Evolutionary conservation across 2,888 invertebrate genomes (phyloP).

Genomic region (Tuta absoluta): DNA sequence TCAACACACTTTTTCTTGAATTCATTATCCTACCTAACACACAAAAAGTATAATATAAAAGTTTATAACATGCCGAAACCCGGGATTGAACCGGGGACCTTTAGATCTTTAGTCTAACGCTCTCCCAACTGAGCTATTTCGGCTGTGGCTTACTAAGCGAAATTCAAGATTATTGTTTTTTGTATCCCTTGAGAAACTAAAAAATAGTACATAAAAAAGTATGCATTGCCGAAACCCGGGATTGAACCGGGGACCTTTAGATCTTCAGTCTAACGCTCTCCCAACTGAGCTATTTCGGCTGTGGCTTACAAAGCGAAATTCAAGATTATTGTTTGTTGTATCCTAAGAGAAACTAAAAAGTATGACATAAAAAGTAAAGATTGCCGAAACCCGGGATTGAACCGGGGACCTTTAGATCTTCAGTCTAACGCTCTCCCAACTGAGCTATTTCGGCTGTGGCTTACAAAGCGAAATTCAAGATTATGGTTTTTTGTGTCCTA

Average conservation of each 20-base stretch:
- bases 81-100: conserved; percentile 62
- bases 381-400: conserved; percentile 55
- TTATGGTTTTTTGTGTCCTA: background rate
- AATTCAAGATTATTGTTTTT: conserved; percentile 36
- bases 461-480: background rate
- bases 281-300: conserved; percentile 73
- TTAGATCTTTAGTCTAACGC: conserved; percentile 63
- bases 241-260: conserved; percentile 62
- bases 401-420: conserved; percentile 53
- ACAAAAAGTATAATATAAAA: conserved; percentile 33
- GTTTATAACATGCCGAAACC: conserved; percentile 48
- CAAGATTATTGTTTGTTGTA: too few relatives aligned
- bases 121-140: conserved; percentile 73
- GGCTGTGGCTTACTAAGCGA: conserved; percentile 42
- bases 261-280: conserved; percentile 65
- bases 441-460: conserved; percentile 56
- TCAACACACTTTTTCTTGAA: too few relatives aligned
- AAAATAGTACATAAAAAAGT: conserved; percentile 32
- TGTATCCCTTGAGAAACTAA: background rate
- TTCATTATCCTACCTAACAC: too few relatives aligned
- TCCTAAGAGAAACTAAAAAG: too few relatives aligned
- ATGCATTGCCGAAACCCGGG: conserved; percentile 53
- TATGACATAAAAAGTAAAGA: conserved; percentile 26
- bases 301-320: conserved; percentile 36
- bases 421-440: conserved; percentile 51